Base-by-base conservation (phyloP, 2,888 invertebrate genomes). In the Hermodice carunculata region DNA sequence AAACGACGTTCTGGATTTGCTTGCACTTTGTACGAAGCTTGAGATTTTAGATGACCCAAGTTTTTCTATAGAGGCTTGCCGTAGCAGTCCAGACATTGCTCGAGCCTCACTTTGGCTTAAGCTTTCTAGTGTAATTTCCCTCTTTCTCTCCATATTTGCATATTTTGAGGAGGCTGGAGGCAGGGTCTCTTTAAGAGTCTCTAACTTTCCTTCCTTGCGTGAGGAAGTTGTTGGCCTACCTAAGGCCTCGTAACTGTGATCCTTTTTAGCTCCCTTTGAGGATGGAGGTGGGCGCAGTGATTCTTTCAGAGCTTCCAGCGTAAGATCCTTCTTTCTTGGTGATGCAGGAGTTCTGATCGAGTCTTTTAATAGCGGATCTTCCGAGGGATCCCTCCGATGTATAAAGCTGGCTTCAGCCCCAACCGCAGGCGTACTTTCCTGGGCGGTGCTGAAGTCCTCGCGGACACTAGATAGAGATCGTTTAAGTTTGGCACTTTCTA, bases 21-120 rank as follows among this genome's bases (percentile, higher is more conserved):
- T 81, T 65, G 81, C 79, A 76, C 81, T 82, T 43, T 77, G 75
- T 19, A 81, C 79, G 51, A 81, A 77, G 63, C 76, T 79, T 51
- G 78, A 78, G 54, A 80, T 78, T 58, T 79, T 53, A 14, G 83
- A 83, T 34, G 82, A 79, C 29, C 82, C 83, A 29, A 83, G 78
- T 67, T 81, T 79, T 70, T 83, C 83, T 22, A 83, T 72, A 4
- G 82, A 82, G 11, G 83, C 82, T 59, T 83, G 83, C 1, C 80
- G 74, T 31, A 85, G 69, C 32, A 83, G 71, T 44, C 85, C 84
- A 5, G 83, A 82, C 78, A 83, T 79, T n/a, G 81, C 80, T 22
- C 80, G 74, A 5, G 83, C 83, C 68, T 85, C 83, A 58, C 78
- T 78, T 5, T 78, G 78, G 58, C 78, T 79, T 40, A 85, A 73